Conservation (phyloP, 2,797 vertebrate genomes). For the Potorous gilbertii region DNA sequence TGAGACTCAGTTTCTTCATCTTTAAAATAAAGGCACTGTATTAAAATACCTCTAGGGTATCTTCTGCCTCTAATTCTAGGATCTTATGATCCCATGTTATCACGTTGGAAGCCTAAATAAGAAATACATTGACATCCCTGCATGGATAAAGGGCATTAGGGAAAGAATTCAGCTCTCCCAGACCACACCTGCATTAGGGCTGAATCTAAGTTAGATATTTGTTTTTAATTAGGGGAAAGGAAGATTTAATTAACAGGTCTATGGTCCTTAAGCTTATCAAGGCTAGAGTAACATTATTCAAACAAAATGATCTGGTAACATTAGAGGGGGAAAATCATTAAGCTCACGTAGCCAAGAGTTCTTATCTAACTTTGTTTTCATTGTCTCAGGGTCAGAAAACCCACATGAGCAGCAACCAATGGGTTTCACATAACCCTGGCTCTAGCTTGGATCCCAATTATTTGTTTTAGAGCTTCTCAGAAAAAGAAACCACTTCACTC, state of each 20-base stretch:
- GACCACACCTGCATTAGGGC: not conserved
- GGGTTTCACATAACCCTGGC: slow-evolving; percentile 65
- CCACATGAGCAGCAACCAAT: slow-evolving; percentile 67
- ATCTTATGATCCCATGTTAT: not conserved
- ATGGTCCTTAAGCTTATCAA: not conserved
- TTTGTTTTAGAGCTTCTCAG: slow-evolving; percentile 70
- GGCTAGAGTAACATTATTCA: slow-evolving; percentile 8
- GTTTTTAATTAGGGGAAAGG: slow-evolving; percentile 28
- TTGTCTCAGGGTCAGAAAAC: slow-evolving; percentile 54
- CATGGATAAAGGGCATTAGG: not conserved
- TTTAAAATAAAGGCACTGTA: not conserved
- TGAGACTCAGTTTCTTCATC: not conserved
- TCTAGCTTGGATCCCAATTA: slow-evolving; percentile 73
- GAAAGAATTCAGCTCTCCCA: slow-evolving; percentile 14
- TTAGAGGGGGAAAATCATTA: not conserved
- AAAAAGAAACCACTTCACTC: slow-evolving; percentile 75
- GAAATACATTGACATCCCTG: not conserved
- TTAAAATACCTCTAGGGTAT: not conserved
- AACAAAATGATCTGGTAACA: slow-evolving; percentile 23
- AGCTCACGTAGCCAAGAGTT: slow-evolving; percentile 22
- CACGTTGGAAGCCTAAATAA: slow-evolving; percentile 10
- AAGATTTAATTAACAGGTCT: not conserved
- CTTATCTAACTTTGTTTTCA: slow-evolving; percentile 66
- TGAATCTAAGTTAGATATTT: not conserved
- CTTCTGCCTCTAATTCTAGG: not conserved